phyloP scores from a whole-genome alignment of 2,888 invertebrate genomes.

The Phrixothrix hirtus region DNA sequence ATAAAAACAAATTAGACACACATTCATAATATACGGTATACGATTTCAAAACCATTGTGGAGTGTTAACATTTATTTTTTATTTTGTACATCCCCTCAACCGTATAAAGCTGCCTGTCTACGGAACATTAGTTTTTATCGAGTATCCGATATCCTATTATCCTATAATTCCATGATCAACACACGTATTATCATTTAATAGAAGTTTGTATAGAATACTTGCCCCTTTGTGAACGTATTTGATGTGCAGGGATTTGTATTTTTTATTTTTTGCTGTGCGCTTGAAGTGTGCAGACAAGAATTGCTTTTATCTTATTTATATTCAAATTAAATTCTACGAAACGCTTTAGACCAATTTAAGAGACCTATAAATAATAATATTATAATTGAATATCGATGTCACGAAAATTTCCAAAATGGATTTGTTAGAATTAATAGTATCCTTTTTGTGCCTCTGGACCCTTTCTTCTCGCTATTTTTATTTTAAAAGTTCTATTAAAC shows the following conservation, averaged over 20 bases:
- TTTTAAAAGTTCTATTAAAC: no score
- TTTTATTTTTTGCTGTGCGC: slow-evolving; percentile 12
- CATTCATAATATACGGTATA: slow-evolving; percentile 24
- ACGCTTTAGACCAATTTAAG: no score
- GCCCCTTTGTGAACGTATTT: slow-evolving; percentile 22
- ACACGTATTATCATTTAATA: slow-evolving; percentile 39
- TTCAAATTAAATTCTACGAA: no score
- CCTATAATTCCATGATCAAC: slow-evolving; percentile 39
- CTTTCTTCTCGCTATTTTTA: no score
- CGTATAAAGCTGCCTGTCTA: slow-evolving; percentile 28
- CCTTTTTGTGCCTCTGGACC: no score
- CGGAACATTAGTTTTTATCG: slow-evolving; percentile 37
- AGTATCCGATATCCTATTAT: slow-evolving; percentile 41
- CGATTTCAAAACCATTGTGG: slow-evolving; percentile 29
- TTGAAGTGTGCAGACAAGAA: slow-evolving; percentile 12
- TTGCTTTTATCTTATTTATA: not conserved
- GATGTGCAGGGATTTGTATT: slow-evolving; percentile 23
- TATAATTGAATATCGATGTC: no score
- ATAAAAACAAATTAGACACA: slow-evolving; percentile 30
- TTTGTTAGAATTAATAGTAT: no score
- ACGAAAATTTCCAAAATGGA: no score
- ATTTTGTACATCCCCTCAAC: slow-evolving; percentile 32
- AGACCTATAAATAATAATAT: no score
- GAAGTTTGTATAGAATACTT: slow-evolving; percentile 26
- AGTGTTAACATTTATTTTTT: slow-evolving; percentile 34